Conservation (phyloP, 35 echinoderm and acorn worm species). For the Stichopus chloronotus region DNA sequence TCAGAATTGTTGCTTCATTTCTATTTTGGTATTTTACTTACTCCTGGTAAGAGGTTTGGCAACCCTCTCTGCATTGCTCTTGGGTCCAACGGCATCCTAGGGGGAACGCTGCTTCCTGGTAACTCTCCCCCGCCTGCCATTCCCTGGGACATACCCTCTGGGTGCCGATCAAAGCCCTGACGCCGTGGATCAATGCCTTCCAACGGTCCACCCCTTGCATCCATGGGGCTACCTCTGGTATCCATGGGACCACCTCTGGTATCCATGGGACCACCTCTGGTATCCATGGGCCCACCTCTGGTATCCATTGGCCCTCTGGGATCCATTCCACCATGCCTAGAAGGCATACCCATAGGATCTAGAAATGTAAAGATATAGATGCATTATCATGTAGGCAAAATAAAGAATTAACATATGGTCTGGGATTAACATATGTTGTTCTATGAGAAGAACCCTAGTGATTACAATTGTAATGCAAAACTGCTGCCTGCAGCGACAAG, state of each 20-base stretch:
- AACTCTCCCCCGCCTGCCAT: background rate
- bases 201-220: constrained; percentile 13
- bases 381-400: background rate
- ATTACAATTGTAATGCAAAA: too few species aligned
- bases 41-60: background rate
- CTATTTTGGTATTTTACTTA: background rate
- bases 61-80: constrained; percentile 1
- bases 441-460: too few species aligned
- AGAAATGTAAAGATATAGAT: background rate
- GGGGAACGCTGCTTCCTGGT: background rate
- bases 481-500: too few species aligned
- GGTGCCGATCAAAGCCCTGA: constrained; percentile 17
- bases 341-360: constrained; percentile 35
- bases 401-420: background rate
- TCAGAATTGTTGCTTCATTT: too few species aligned
- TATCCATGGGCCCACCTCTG: background rate
- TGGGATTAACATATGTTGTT: too few species aligned
- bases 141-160: background rate
- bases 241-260: background rate
- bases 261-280: background rate
- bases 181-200: constrained; percentile 30
- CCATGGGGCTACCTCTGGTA: background rate
- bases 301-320: background rate
- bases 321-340: background rate
- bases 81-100: background rate